Conservation (phyloP, 2,888 invertebrate species). For the Tanypteryx hageni region DNA sequence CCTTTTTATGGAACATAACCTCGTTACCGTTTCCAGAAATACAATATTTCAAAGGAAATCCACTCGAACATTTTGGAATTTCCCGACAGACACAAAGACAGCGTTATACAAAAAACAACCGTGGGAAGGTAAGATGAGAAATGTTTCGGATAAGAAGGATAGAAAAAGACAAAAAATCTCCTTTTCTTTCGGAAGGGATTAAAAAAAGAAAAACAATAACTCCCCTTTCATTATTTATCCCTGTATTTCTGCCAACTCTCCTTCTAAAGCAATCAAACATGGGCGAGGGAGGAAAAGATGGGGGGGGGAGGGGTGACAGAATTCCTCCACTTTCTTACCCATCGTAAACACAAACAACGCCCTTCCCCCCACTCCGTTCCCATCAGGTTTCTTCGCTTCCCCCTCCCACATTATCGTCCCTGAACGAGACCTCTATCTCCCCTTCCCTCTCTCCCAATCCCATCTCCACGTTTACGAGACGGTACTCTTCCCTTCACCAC, state of each 20-base stretch:
- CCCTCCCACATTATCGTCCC: background rate
- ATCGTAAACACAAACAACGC: background rate
- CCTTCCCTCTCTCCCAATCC: background rate
- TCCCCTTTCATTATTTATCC: background rate
- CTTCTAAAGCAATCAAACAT: background rate
- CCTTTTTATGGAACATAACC: no score
- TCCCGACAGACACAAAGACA: no score
- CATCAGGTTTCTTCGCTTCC: background rate
- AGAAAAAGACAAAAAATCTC: no score
- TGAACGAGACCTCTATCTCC: background rate
- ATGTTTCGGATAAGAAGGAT: no score
- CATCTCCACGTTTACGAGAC: background rate
- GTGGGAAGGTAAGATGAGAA: no score
- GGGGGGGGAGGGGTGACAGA: no score
- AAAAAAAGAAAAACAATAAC: background rate
- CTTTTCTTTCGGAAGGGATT: no score
- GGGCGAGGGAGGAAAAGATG: background rate
- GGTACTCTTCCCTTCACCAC: background rate
- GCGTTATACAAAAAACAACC: no score
- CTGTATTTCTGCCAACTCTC: background rate
- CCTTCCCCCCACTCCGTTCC: background rate
- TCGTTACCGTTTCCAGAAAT: no score
- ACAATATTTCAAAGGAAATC: no score
- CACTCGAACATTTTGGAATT: no score
- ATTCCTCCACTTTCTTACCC: background rate